Evolutionary conservation across 2,888 invertebrate genomes (phyloP).

Genomic region (Salticus scenicus): DNA sequence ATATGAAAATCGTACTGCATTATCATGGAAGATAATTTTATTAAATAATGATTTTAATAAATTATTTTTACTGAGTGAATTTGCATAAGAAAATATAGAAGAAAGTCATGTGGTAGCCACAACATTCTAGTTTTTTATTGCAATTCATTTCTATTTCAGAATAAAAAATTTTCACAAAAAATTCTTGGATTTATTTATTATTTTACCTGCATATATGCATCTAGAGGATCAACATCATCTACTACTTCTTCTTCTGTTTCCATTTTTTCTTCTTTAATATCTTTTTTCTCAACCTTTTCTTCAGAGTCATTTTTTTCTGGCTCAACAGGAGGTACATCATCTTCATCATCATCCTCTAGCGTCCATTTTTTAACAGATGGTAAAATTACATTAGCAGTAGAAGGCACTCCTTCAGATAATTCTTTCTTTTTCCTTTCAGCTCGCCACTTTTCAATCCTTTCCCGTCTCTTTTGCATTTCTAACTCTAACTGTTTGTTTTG

Average conservation of each 20-base stretch:
- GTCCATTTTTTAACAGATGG: constrained; percentile 69
- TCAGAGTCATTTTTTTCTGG: constrained; percentile 73
- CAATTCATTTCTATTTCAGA: no score
- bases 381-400: constrained; percentile 70
- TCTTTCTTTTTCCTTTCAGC: constrained; percentile 89
- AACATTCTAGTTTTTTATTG: no score
- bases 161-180: no score
- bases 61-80: no score
- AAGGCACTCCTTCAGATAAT: constrained; percentile 82
- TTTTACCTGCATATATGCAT: constrained; percentile 96
- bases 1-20: no score
- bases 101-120: no score
- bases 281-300: constrained; percentile 65
- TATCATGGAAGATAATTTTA: no score
- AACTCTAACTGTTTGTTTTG: constrained; percentile 91
- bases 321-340: constrained; percentile 82
- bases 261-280: constrained; percentile 73
- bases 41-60: no score
- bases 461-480: constrained; percentile 96
- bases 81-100: no score
- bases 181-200: background rate
- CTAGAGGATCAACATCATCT: constrained; percentile 94
- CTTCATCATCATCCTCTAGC: constrained; percentile 89
- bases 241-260: constrained; percentile 81
- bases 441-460: constrained; percentile 96